phyloP scores from a whole-genome alignment of 53 echinoderm and acorn worm genomes.

The Hippasteria phrygiana region DNA sequence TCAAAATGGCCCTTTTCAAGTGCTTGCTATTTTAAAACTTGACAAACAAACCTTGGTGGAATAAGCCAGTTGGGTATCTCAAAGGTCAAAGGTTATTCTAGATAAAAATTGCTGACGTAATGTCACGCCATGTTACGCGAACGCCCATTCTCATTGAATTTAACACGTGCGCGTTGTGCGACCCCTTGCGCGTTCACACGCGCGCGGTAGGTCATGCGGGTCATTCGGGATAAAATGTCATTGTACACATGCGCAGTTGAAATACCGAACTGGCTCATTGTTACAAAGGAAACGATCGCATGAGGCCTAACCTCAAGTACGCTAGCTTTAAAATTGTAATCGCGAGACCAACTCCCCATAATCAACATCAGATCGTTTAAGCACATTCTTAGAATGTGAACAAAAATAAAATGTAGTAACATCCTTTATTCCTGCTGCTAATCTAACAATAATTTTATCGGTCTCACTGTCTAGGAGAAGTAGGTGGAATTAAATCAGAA shows the following conservation, averaged over 20 bases:
- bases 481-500: slow-evolving; percentile 2
- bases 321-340: not conserved
- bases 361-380: slow-evolving; percentile 7
- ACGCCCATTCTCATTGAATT: no score
- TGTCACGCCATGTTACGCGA: no score
- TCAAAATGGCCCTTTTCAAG: not conserved
- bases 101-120: no score
- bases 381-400: not conserved
- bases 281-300: not conserved
- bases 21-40: not conserved
- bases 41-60: not conserved
- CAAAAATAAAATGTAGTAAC: not conserved
- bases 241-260: no score
- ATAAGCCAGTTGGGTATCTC: no score
- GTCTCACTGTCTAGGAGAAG: not conserved
- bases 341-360: not conserved
- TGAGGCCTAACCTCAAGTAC: not conserved
- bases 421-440: slow-evolving; percentile 19
- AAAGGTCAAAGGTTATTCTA: no score
- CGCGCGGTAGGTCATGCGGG: no score
- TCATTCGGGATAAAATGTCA: no score
- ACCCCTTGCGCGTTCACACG: no score
- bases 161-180: no score
- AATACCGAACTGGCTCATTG: no score
- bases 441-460: slow-evolving; percentile 1